A percentile compares a stretch with the other conserved stretches of the same genome.
Evolutionary conservation across 1,140 invertebrate genomes (phyloP).

Genomic region (Globodera rostochiensis): DNA sequence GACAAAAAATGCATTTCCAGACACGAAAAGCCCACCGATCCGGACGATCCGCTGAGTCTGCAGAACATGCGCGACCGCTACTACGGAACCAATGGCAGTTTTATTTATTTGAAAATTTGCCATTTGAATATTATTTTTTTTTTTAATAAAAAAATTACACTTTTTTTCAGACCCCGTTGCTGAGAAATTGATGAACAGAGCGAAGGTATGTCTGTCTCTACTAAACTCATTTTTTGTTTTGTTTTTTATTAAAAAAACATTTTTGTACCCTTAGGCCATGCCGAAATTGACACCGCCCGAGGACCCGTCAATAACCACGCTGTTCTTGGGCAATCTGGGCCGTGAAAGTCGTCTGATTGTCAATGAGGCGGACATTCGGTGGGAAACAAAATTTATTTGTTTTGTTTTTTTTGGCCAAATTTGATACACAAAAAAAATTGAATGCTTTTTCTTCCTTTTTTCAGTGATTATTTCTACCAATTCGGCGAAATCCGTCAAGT

Average conservation of each 20-base stretch:
- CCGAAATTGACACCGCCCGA: constrained; percentile 91
- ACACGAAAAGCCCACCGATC: constrained; percentile 98
- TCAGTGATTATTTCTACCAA: constrained; percentile 88
- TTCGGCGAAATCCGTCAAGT: constrained; percentile 96
- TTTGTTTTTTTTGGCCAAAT: constrained; percentile 1
- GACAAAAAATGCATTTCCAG: constrained; percentile 67
- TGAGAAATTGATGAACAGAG: constrained; percentile 90
- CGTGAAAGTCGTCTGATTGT: constrained; percentile 73
- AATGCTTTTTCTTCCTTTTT: constrained; percentile 27
- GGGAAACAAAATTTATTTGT: constrained; percentile 16
- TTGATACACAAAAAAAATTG: too few relatives aligned
- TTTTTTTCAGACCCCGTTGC: constrained; percentile 69
- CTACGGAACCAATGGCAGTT: constrained; percentile 94
- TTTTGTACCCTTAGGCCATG: constrained; percentile 72
- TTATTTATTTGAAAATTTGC: not conserved
- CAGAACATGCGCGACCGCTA: constrained; percentile 99
- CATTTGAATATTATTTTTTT: not conserved
- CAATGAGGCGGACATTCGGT: constrained; percentile 84
- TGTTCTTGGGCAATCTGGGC: constrained; percentile 90
- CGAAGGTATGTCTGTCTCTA: constrained; percentile 66
- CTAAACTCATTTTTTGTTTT: not conserved
- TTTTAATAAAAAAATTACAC: not conserved
- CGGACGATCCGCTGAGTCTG: constrained; percentile 96
- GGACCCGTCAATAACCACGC: constrained; percentile 90
- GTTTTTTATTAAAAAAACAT: not conserved